Conservation (phyloP, 2,113 vertebrate species). For the Menura novaehollandiae region DNA sequence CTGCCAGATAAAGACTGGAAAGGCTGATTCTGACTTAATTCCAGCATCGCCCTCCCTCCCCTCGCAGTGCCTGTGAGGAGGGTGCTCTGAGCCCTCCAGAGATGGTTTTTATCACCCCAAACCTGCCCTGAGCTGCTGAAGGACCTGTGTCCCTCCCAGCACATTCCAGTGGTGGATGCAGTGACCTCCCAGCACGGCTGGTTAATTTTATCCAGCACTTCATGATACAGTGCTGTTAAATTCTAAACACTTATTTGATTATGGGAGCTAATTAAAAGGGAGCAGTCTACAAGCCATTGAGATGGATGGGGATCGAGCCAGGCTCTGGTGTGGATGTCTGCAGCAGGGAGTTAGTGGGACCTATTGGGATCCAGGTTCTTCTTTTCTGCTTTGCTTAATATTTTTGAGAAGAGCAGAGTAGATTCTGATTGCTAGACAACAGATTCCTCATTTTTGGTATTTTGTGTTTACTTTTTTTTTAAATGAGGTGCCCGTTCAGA, state of each 20-base stretch:
- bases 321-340: background rate
- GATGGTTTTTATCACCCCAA: background rate
- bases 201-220: background rate
- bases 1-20: background rate
- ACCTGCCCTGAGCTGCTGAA: background rate
- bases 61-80: rapidly evolving
- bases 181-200: background rate
- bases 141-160: background rate
- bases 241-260: background rate
- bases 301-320: background rate
- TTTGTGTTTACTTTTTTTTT: background rate
- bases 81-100: background rate
- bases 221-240: background rate
- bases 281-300: background rate
- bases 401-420: background rate
- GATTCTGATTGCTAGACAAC: background rate
- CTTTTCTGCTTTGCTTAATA: background rate
- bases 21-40: background rate
- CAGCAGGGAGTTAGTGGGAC: background rate
- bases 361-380: background rate
- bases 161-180: background rate
- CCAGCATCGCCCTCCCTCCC: background rate
- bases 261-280: conserved; percentile 19
- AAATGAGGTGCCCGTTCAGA: background rate
- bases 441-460: background rate